Evolutionary conservation across 2,888 invertebrate genomes (phyloP), one percentile per base, ranked within the genome.

Genomic region (Sphaeridia pumilis): DNA sequence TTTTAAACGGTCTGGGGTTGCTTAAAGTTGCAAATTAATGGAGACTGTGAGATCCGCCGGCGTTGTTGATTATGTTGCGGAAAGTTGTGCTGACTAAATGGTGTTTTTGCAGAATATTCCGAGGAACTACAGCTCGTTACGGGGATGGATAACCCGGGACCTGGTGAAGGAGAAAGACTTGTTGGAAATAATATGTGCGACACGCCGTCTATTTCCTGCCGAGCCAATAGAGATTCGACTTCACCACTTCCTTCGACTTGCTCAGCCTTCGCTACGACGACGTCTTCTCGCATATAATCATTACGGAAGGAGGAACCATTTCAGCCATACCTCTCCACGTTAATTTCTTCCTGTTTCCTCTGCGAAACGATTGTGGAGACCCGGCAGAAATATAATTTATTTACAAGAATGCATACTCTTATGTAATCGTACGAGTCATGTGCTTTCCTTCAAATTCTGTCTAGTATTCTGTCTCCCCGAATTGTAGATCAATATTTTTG

Each of bases 121-220:
- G 52, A 52, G 24, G 52, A 52, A 41, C 27, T 52, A 4, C 52
- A 52, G 31, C 52, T 52, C 24, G 52, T 52, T 25, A 42, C 24
- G 21, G 52, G 52, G 27, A 46, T 52, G 46, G 52, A 52, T 21
- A 52, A 52, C 41, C 26, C 46, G 22, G 31, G 31, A 14, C 31
- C 14, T 31, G 14, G 7, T 7, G 38, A 38, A 7, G 38, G 20
- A 12, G 38, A 38, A 5, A 38, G 20, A 17, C 38, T 7, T 14
- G 20, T 14, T 7, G 5, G 38, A 38, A 5, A 38, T 38, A 14
- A 17, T 20, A 17, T 5, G 17, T 12, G 38, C 38, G 38, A 17
- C 38, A 38, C 38, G 12, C 38, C 38, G 38, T 38, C 38, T 17
- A 38, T 38, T 38, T 38, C 38, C 38, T 38, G 10, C 17, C 17